Evolutionary conservation across 2,888 invertebrate genomes (phyloP).

Genomic region (Megaustenia siamemsis): DNA sequence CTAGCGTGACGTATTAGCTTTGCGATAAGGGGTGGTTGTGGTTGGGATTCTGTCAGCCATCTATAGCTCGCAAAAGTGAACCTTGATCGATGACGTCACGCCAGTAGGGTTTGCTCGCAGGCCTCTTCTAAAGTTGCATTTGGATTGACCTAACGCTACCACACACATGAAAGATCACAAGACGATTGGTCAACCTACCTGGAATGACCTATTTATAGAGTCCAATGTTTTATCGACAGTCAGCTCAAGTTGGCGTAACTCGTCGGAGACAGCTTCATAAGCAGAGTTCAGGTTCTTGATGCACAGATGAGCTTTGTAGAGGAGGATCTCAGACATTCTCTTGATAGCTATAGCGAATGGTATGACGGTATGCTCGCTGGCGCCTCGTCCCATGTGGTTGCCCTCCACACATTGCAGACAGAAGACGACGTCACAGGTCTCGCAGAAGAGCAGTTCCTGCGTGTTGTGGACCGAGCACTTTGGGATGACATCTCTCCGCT

Average conservation of each 20-base stretch:
- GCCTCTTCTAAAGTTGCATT: too few species aligned
- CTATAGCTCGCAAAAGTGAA: too few species aligned
- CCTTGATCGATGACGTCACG: too few species aligned
- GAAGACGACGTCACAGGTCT: conserved; percentile 95
- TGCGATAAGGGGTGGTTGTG: too few species aligned
- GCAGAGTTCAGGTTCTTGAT: conserved; percentile 82
- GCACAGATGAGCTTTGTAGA: conserved; percentile 95
- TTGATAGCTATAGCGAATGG: conserved; percentile 96
- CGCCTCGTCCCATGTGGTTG: conserved; percentile 77
- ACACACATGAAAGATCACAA: too few species aligned
- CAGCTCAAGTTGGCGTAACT: conserved; percentile 88
- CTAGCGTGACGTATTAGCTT: too few species aligned
- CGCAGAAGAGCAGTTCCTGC: conserved; percentile 92
- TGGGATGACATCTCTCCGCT: conserved; percentile 93
- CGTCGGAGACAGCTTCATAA: conserved; percentile 87
- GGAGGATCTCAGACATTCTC: conserved; percentile 95
- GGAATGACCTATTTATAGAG: conserved; percentile 84
- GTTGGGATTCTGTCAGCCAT: too few species aligned
- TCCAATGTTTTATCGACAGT: conserved; percentile 86
- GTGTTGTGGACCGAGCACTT: conserved; percentile 91
- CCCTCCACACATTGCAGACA: conserved; percentile 85
- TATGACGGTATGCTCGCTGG: conserved; percentile 91
- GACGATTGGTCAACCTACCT: conserved; percentile 56
- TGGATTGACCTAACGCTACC: too few species aligned
- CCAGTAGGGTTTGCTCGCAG: too few species aligned